Conservation (phyloP, 2,888 invertebrate genomes). For the Melipona bicolor region DNA sequence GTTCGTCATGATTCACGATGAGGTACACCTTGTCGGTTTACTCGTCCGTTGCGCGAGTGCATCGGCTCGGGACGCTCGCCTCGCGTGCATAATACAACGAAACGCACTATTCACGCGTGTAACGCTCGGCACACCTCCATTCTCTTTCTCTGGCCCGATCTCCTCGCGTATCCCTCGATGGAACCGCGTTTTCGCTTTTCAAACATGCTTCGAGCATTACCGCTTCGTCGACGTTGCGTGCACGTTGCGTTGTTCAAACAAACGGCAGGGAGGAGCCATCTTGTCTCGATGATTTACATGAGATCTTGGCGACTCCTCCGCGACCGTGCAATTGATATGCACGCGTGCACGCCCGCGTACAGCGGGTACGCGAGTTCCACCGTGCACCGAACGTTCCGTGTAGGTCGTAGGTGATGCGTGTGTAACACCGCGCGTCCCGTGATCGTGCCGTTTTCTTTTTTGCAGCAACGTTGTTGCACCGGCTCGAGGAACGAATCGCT, state of each 20-base stretch:
- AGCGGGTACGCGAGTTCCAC: conserved; percentile 29
- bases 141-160: neutral
- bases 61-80: conserved; percentile 26
- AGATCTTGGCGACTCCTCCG: conserved; percentile 77
- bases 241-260: conserved; percentile 62
- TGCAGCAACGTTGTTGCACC: neutral
- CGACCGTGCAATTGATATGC: conserved; percentile 55
- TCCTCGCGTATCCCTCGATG: neutral
- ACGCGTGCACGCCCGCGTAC: conserved; percentile 54
- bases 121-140: conserved; percentile 38
- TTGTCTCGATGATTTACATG: conserved; percentile 79
- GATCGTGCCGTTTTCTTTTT: conserved; percentile 34
- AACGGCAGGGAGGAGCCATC: conserved; percentile 76
- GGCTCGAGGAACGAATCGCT: conserved; percentile 26
- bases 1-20: conserved; percentile 48
- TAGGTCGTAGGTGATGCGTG: conserved; percentile 13
- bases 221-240: conserved; percentile 35
- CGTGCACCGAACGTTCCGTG: conserved; percentile 13
- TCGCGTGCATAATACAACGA: conserved; percentile 55
- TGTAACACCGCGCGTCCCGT: conserved; percentile 15
- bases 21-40: conserved; percentile 1
- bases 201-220: conserved; percentile 62
- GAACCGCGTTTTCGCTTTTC: conserved; percentile 47
- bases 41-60: conserved; percentile 37
- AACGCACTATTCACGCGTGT: conserved; percentile 67